Percentiles rank a stretch among this genome's conserved stretches.
phyloP scores from a whole-genome alignment of 1,140 invertebrate genomes.

The Drosophila nannoptera region DNA sequence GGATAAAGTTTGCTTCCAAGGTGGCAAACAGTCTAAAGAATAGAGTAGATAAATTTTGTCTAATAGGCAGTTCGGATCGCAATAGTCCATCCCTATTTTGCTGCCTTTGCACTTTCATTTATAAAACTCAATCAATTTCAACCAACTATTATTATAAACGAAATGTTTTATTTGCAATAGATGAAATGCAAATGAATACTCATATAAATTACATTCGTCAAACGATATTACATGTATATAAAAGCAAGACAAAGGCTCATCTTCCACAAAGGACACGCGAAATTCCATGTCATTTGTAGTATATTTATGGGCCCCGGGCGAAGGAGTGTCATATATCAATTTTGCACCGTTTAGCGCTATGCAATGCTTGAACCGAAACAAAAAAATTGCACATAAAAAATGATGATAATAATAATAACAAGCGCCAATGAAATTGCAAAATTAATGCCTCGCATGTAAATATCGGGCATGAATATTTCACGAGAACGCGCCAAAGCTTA shows the following conservation, averaged over 20 bases:
- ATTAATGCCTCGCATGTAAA: slow-evolving; percentile 67
- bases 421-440: slow-evolving; percentile 58
- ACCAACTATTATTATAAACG: too few species aligned
- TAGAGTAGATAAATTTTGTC: too few species aligned
- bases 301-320: slow-evolving; percentile 26
- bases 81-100: too few species aligned
- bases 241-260: neutral
- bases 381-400: slow-evolving; percentile 7
- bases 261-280: neutral
- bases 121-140: too few species aligned
- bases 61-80: too few species aligned
- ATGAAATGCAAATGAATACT: too few species aligned
- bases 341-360: slow-evolving; percentile 32
- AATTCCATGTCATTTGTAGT: slow-evolving; percentile 20
- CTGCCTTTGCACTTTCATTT: too few species aligned
- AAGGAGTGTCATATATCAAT: slow-evolving; percentile 26
- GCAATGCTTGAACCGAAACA: neutral
- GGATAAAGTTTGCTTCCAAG: too few species aligned
- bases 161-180: too few species aligned
- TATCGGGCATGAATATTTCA: slow-evolving; percentile 65
- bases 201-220: neutral
- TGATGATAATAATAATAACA: slow-evolving; percentile 55
- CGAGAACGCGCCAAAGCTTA: slow-evolving; percentile 56
- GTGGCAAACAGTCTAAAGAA: too few species aligned
- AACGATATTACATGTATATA: neutral